Evolutionary conservation across 2,888 invertebrate genomes (phyloP).

Genomic region (Eremobia ochroleuca): DNA sequence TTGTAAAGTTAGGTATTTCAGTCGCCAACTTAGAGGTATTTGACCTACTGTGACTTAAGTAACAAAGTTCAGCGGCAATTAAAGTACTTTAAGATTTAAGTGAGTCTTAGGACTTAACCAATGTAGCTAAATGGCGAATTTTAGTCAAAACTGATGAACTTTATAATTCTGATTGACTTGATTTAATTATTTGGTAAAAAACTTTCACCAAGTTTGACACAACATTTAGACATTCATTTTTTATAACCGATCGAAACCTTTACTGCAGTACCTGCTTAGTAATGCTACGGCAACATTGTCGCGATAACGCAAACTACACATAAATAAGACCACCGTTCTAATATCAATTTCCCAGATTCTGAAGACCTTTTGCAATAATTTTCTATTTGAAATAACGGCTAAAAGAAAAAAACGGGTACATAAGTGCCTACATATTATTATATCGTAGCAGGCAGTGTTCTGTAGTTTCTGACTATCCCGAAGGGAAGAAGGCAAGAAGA

Average conservation of each 20-base stretch:
- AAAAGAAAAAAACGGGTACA: neutral
- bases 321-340: too few species aligned
- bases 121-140: neutral
- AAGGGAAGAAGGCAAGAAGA: neutral
- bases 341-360: neutral
- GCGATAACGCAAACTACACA: too few species aligned
- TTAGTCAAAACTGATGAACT: neutral
- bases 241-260: neutral
- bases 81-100: neutral
- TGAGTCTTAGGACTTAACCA: constrained; percentile 2
- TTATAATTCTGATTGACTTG: neutral
- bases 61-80: neutral
- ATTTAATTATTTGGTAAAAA: too few species aligned
- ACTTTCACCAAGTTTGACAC: neutral
- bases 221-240: neutral
- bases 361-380: neutral
- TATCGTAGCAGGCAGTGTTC: neutral
- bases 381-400: neutral
- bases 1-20: constrained; percentile 11
- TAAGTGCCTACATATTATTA: neutral
- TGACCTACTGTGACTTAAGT: constrained; percentile 1
- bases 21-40: neutral
- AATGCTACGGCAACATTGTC: neutral
- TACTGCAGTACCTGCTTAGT: neutral
- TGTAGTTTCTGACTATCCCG: too few species aligned